phyloP scores from a whole-genome alignment of 2,888 invertebrate species.

The Pseudococcus longispinus region DNA sequence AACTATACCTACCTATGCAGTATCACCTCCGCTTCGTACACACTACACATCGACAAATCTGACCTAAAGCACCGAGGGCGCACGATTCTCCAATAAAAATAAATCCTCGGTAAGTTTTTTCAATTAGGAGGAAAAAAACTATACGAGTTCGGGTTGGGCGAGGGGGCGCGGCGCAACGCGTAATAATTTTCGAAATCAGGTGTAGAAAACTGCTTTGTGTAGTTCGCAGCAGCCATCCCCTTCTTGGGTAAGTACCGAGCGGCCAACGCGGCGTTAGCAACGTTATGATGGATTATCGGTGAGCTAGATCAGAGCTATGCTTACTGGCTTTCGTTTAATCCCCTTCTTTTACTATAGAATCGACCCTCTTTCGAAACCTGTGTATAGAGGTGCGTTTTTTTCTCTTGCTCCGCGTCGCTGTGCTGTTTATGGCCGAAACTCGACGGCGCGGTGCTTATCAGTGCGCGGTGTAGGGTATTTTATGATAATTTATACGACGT shows the following conservation, averaged over 20 bases:
- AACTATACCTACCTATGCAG: no score
- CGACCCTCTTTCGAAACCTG: not conserved
- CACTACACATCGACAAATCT: not conserved
- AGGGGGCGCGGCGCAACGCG: not conserved
- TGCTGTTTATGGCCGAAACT: slow-evolving; percentile 25
- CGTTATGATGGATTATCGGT: slow-evolving; percentile 26
- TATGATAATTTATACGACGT: slow-evolving; percentile 42
- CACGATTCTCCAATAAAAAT: not conserved
- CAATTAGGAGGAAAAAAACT: slow-evolving; percentile 1
- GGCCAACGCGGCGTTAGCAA: not conserved
- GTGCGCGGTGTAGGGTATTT: not conserved
- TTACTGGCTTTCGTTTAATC: not conserved
- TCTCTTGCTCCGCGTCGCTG: not conserved
- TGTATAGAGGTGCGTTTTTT: not conserved
- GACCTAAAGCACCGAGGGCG: not conserved
- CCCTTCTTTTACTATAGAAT: not conserved
- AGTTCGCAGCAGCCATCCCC: not conserved
- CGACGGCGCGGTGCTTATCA: slow-evolving; percentile 18
- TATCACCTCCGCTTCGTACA: not conserved
- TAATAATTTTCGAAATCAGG: slow-evolving; percentile 26
- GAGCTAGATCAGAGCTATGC: slow-evolving; percentile 21
- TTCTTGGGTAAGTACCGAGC: not conserved
- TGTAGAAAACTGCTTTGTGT: slow-evolving; percentile 26
- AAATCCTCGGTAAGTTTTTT: slow-evolving; percentile 26
- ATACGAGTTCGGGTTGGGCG: not conserved